Conservation (phyloP, 2,113 vertebrate genomes). For the Vidua macroura region DNA sequence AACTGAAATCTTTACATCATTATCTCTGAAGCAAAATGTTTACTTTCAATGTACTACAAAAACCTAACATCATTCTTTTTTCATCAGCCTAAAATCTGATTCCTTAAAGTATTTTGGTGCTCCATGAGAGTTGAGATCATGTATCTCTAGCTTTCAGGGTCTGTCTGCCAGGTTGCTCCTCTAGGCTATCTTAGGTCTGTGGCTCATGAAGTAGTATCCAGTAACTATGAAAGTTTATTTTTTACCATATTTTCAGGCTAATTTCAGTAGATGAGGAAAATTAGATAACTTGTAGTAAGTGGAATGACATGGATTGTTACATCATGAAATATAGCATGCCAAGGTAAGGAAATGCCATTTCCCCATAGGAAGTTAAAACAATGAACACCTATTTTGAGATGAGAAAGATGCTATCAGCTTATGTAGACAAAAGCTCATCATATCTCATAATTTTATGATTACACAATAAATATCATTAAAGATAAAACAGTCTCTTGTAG, state of each 20-base stretch:
- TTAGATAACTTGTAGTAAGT: background rate
- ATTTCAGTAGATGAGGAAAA: background rate
- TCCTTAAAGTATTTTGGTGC: background rate
- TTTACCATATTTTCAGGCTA: background rate
- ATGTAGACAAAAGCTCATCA: background rate
- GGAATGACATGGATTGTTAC: background rate
- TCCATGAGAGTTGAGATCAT: background rate
- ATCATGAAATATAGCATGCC: background rate
- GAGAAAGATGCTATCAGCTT: conserved; percentile 40
- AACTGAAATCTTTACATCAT: background rate
- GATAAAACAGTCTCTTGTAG: background rate
- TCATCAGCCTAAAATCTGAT: background rate
- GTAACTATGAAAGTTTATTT: background rate
- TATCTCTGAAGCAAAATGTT: background rate
- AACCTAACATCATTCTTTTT: background rate
- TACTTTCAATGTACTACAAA: background rate
- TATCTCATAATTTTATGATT: conserved; percentile 9
- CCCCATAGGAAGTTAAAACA: conserved; percentile 33
- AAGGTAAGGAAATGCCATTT: conserved; percentile 34
- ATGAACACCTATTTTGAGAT: conserved; percentile 45
- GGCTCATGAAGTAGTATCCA: background rate
- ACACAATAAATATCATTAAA: conserved; percentile 7
- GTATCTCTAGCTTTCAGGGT: background rate
- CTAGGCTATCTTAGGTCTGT: background rate
- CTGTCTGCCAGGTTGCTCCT: background rate